Base-by-base conservation (phyloP, 2,113 vertebrate genomes). In the Caretta caretta region DNA sequence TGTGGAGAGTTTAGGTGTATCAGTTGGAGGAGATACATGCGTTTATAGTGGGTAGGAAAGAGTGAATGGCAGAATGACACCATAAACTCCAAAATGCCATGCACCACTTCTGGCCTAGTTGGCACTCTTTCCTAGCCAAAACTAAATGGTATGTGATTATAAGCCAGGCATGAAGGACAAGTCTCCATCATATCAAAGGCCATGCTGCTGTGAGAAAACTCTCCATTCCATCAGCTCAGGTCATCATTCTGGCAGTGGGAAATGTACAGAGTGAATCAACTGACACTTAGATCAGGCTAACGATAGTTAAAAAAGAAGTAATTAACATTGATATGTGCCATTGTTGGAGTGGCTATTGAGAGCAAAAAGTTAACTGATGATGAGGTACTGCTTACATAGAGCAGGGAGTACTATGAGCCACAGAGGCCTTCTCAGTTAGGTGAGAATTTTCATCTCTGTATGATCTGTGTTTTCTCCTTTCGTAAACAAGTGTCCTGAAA, bases 341-440 rank as follows among this genome's bases (percentile, higher is more conserved):
- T 78, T 78, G 42, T 48, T 48, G 6, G 10, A 13, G 6, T 53
- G 3, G 38, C 19, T n/a, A 38, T 22, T 72, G 65, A 72, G 65
- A 38, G 5, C 65, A 38, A 72, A 38, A 19, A 72, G 35, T 38
- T 38, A 72, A 20, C n/a, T 38, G n/a, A 38, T 72, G 31, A 72
- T 22, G 35, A 72, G 65, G 65, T n/a, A 38, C n/a, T 7, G 19
- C 65, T 69, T 88, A 38, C 3, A 2, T 10, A 38, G 78, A 49
- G 2, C 16, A 49, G 53, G 22, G 10, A 3, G 57, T 3, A 8
- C 13, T 0, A 0, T 4, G 22, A 90, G 9, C 7, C 42, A 56
- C 8, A 6, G 54, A 53, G 1, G 2, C 25, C 22, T 83, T 27
- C 25, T 19, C 78, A 0, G 35, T 59, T 83, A 42, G 25, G 25